Evolutionary conservation across 1,140 invertebrate species (phyloP).

Genomic region (Teleopsis dalmanni): DNA sequence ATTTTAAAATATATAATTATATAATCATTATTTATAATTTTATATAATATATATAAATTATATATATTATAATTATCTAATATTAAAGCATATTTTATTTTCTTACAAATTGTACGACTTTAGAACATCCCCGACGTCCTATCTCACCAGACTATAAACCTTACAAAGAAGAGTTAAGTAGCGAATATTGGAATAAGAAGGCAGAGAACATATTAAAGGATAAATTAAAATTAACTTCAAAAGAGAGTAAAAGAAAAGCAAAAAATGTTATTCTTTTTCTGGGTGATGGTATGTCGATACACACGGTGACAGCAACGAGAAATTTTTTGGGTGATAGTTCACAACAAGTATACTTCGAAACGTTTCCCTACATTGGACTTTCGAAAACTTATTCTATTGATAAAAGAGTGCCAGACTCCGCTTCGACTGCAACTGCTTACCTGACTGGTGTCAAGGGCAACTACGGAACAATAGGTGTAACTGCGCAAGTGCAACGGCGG

Average conservation of each 20-base stretch:
- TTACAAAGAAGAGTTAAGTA: constrained; percentile 3
- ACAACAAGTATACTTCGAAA: constrained; percentile 58
- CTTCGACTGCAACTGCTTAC: constrained; percentile 70
- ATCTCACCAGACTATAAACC: not conserved
- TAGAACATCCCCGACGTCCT: constrained; percentile 1
- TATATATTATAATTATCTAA: too few species aligned
- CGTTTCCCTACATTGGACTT: constrained; percentile 63
- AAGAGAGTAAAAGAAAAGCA: constrained; percentile 47
- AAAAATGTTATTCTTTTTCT: constrained; percentile 71
- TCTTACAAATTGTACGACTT: too few species aligned
- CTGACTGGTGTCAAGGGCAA: constrained; percentile 77
- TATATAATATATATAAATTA: too few species aligned
- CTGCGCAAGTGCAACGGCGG: constrained; percentile 50
- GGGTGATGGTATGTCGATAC: constrained; percentile 73
- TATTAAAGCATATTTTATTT: too few species aligned
- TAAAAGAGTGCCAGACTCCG: constrained; percentile 67
- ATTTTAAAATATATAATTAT: too few species aligned
- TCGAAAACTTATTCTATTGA: constrained; percentile 73
- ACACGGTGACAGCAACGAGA: constrained; percentile 62
- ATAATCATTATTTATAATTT: too few species aligned
- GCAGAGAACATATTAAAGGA: constrained; percentile 25
- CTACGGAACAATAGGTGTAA: constrained; percentile 64
- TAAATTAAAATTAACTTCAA: constrained; percentile 25
- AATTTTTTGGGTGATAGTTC: constrained; percentile 62
- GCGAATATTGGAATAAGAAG: constrained; percentile 19